Base-by-base conservation (phyloP, 2,888 invertebrate genomes). In the Chrysina gloriosa region DNA sequence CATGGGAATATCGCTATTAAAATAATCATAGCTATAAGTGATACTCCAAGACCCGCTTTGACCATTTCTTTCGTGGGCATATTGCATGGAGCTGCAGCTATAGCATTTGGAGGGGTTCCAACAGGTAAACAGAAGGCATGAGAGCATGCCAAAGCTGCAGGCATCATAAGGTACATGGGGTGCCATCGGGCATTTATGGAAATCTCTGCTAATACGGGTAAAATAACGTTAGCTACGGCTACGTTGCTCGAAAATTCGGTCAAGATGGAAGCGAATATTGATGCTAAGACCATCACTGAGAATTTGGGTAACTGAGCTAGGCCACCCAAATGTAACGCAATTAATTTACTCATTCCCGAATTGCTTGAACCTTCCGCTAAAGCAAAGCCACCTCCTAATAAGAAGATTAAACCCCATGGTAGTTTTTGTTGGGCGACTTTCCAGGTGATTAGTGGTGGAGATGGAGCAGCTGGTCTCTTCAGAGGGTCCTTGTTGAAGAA, bases 91-190 rank as follows among this genome's bases (percentile, higher is more conserved):
- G 92, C 93, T 16, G 93, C 93, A 0, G 94, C 96, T 69, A 98
- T 94, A 2, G 97, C 97, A 83, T 97, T 97, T 11, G 97, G 96
- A 1, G 97, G 96, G 0, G 97, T 97, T 52, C 96, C 96, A 9
- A 97, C 96, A 0, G 96, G 97, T 82, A 97, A 87, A 87, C 95
- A 95, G 87, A 96, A 94, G 5, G 94, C 95, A 86, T 95, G 95
- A 63, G 96, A 96, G 80, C 95, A 95, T 2, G 94, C 92, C 21
- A 97, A 84, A 0, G 96, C 89, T 0, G 95, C 94, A 0, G 97
- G 96, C 75, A 96, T 85, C 90, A 96, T 95, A 80, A 97, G 85
- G 83, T 93, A 94, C 67, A 97, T 84, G 0, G 97, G 97, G 84
- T 97, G 94, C 65, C 94, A 86, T 75, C 86, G 82, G 3, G 80